Percentiles rank a stretch among this genome's conserved stretches.
These are phyloP conservation scores for Coilia nasus DNA, from an alignment of 2,797 vertebrate species.

Conservation along the genomic window DNA sequence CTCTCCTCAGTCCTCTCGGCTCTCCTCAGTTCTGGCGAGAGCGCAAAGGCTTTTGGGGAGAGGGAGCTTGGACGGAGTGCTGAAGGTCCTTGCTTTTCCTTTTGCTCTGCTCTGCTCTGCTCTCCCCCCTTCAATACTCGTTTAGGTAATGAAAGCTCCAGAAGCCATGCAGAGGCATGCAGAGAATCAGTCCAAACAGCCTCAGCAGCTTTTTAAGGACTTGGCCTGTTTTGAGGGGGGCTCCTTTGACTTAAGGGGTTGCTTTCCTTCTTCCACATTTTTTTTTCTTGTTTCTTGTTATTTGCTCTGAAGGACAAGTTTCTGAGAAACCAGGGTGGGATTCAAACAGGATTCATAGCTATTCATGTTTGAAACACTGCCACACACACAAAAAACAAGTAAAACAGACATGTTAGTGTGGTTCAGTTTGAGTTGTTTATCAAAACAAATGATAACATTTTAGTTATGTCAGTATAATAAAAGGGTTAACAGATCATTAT, in stretches of 20 bases:
- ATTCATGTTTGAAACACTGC: neutral
- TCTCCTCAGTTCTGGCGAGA: constrained; percentile 14
- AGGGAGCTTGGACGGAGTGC: too few species aligned
- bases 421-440: neutral
- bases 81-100: neutral
- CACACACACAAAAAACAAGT: neutral
- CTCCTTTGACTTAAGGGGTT: constrained; percentile 27
- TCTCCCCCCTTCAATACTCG: constrained; percentile 31
- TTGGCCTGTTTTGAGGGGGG: constrained; percentile 15
- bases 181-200: constrained; percentile 27
- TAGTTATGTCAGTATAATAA: neutral
- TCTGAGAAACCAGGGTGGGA: constrained; percentile 19
- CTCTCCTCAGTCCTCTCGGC: constrained; percentile 46
- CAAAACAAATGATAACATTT: neutral
- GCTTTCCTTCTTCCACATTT: constrained; percentile 28
- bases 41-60: neutral
- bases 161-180: constrained; percentile 33
- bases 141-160: constrained; percentile 46
- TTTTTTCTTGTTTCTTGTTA: constrained; percentile 20
- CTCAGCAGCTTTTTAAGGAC: constrained; percentile 38
- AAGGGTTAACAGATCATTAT: neutral
- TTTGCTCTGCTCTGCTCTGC: neutral
- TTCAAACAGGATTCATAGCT: neutral
- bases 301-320: constrained; percentile 26
- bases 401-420: neutral